Evolutionary conservation across 2,797 vertebrate genomes (phyloP).

Genomic region (Naso thynnoides): DNA sequence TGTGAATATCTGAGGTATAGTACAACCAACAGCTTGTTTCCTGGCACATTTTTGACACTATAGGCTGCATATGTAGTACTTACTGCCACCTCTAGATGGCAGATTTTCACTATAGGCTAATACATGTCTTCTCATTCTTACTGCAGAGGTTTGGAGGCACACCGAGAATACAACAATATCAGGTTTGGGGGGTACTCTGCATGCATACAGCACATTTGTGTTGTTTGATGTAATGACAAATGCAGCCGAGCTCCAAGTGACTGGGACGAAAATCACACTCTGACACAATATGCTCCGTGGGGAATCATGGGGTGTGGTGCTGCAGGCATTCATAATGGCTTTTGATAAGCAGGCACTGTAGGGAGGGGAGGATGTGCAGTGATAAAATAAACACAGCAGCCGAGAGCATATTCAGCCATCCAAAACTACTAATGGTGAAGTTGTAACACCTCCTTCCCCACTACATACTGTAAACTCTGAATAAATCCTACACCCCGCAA

Average conservation of each 20-base stretch:
- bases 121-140: not conserved
- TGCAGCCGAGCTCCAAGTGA: slow-evolving; percentile 32
- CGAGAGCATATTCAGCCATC: not conserved
- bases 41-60: not conserved
- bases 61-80: slow-evolving; percentile 2
- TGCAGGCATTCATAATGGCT: slow-evolving; percentile 31
- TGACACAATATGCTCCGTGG: slow-evolving; percentile 41
- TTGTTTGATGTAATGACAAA: slow-evolving; percentile 31
- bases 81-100: slow-evolving; percentile 74
- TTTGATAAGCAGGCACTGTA: slow-evolving; percentile 18
- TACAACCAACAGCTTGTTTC: not conserved
- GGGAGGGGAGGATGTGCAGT: slow-evolving; percentile 4
- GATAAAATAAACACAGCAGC: slow-evolving; percentile 11
- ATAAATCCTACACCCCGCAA: not conserved
- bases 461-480: not conserved
- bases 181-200: not conserved
- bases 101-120: slow-evolving; percentile 33
- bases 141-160: slow-evolving; percentile 56
- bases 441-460: not conserved
- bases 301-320: slow-evolving; percentile 30
- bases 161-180: not conserved
- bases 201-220: slow-evolving; percentile 22
- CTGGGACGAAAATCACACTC: slow-evolving; percentile 31
- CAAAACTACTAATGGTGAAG: not conserved
- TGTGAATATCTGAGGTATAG: not conserved